Conservation (phyloP, 1,140 invertebrate species). For the Lerema accius region DNA sequence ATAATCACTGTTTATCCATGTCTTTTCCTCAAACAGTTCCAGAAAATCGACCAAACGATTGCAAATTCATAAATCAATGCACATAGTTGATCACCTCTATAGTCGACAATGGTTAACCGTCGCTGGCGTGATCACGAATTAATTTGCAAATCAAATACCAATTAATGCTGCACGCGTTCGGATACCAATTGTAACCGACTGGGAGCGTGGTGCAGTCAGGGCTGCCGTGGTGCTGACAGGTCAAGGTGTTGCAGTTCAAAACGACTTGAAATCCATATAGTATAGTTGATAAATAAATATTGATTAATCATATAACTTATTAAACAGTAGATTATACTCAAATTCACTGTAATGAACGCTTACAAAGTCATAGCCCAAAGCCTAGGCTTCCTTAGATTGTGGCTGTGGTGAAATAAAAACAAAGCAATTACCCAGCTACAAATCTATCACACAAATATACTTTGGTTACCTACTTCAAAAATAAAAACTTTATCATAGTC, state of each 20-base stretch:
- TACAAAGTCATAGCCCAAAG: no score
- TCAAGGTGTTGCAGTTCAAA: neutral
- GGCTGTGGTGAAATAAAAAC: no score
- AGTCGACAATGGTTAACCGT: constrained; percentile 21
- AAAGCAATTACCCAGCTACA: no score
- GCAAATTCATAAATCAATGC: constrained; percentile 19
- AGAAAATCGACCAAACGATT: constrained; percentile 3
- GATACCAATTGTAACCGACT: constrained; percentile 24
- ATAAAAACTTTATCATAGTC: no score
- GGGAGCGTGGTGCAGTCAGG: neutral
- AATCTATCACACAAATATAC: no score
- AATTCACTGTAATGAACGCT: no score
- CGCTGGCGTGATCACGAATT: constrained; percentile 40
- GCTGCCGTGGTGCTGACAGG: neutral
- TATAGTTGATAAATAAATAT: no score
- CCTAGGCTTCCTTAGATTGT: no score
- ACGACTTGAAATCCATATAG: neutral
- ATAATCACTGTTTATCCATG: no score
- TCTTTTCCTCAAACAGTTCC: neutral
- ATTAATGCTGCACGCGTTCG: constrained; percentile 43
- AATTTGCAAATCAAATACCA: constrained; percentile 66
- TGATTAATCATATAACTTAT: no score
- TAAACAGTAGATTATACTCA: no score
- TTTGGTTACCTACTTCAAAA: no score
- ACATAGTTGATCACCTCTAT: neutral